Conservation (phyloP, 2,888 invertebrate species). For the Timema cristinae region DNA sequence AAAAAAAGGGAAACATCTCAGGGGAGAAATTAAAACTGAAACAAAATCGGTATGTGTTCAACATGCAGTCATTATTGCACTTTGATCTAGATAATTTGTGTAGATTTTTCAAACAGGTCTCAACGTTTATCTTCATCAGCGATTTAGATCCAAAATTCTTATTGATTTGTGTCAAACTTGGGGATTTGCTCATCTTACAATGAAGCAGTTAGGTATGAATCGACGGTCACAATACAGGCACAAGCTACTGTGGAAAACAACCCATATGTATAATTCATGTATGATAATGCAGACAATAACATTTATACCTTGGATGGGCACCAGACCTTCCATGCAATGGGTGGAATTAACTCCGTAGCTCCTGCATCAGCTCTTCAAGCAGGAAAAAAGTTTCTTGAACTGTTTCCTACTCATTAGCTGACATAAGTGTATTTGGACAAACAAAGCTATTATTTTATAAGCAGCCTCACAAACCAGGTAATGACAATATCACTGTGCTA, state of each 20-base stretch:
- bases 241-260: constrained; percentile 3
- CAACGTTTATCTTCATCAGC: not conserved
- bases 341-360: constrained; percentile 7
- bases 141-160: not conserved
- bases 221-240: not conserved
- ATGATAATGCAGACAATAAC: constrained; percentile 9
- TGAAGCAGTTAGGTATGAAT: constrained; percentile 13
- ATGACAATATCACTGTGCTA: not conserved
- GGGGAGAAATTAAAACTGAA: not conserved
- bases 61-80: constrained; percentile 1
- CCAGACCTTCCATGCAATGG: constrained; percentile 10
- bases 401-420: not conserved
- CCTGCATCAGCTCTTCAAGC: constrained; percentile 11
- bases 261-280: not conserved
- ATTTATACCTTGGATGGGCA: constrained; percentile 1
- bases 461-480: not conserved
- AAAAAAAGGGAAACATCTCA: constrained; percentile 2
- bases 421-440: constrained; percentile 9
- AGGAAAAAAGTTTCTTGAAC: constrained; percentile 5
- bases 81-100: not conserved
- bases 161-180: constrained; percentile 5
- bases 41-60: not conserved
- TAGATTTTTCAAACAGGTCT: not conserved
- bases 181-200: constrained; percentile 15
- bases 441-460: constrained; percentile 5